phyloP scores from a whole-genome alignment of 2,113 vertebrate species.

The Guaruba guarouba region DNA sequence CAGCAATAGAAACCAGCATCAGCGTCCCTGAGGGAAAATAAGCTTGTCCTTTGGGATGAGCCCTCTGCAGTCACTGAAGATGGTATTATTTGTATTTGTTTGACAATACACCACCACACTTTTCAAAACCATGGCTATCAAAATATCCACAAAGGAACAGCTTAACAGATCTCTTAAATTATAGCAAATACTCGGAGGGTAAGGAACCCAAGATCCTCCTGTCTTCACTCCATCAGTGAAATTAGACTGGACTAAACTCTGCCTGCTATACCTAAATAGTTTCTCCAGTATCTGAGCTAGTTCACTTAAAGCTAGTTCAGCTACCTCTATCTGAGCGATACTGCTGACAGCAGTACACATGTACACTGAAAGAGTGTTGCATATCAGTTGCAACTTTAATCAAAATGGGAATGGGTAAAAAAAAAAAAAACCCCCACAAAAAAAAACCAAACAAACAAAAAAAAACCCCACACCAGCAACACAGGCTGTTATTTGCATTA shows the following conservation, averaged over 20 bases:
- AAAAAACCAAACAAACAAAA: not conserved
- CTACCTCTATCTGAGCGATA: not conserved
- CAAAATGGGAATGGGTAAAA: not conserved
- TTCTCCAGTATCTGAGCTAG: not conserved
- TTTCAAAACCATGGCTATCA: not conserved
- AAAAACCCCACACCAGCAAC: not conserved
- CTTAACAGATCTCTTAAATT: not conserved
- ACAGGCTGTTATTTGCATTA: conserved; percentile 53
- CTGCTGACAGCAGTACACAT: conserved; percentile 5
- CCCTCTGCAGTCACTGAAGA: not conserved
- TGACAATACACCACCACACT: not conserved
- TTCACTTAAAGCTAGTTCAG: not conserved
- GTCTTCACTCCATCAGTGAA: not conserved
- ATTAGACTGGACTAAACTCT: not conserved
- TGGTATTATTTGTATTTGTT: not conserved
- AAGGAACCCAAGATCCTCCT: not conserved
- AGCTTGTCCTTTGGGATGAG: not conserved
- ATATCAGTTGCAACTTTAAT: not conserved
- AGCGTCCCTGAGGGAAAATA: not conserved
- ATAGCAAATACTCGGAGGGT: not conserved
- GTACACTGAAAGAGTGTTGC: not conserved
- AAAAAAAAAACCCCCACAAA: not conserved
- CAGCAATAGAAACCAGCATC: not conserved
- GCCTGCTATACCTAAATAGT: not conserved
- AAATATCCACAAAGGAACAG: not conserved